phyloP scores from a whole-genome alignment of 2,113 vertebrate genomes.

The Apistogramma diplotaenia region DNA sequence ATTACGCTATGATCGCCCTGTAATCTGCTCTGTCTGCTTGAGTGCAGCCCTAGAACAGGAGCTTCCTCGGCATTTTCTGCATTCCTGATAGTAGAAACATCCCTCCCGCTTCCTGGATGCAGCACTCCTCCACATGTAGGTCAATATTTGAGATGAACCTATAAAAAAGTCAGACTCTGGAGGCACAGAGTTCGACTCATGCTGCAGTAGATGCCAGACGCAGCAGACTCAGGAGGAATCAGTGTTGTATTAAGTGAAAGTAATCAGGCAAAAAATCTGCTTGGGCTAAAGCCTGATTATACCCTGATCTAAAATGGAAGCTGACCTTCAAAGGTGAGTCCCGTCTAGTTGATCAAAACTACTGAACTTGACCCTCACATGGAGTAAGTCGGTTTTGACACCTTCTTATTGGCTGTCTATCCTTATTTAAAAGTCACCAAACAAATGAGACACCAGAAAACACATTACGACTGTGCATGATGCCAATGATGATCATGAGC shows the following conservation, averaged over 20 bases:
- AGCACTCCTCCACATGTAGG: conserved; percentile 43
- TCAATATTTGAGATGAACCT: conserved; percentile 17
- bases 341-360: background rate
- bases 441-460: background rate
- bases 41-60: conserved; percentile 48
- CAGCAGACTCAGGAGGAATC: background rate
- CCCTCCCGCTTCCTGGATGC: conserved; percentile 34
- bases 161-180: background rate
- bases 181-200: background rate
- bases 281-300: background rate
- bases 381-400: background rate
- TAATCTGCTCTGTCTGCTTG: conserved; percentile 17
- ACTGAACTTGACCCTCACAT: background rate
- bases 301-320: background rate
- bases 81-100: conserved; percentile 54
- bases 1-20: conserved; percentile 8
- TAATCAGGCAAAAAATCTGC: background rate
- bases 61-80: conserved; percentile 57
- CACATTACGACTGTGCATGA: background rate
- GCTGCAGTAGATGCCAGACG: conserved; percentile 25
- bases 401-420: background rate
- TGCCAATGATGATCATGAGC: background rate
- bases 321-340: background rate
- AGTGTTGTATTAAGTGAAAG: background rate
- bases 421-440: background rate